Evolutionary conservation across 2,888 invertebrate species (phyloP), one percentile per base, ranked within the genome.

Genomic region (Pyralis farinalis): DNA sequence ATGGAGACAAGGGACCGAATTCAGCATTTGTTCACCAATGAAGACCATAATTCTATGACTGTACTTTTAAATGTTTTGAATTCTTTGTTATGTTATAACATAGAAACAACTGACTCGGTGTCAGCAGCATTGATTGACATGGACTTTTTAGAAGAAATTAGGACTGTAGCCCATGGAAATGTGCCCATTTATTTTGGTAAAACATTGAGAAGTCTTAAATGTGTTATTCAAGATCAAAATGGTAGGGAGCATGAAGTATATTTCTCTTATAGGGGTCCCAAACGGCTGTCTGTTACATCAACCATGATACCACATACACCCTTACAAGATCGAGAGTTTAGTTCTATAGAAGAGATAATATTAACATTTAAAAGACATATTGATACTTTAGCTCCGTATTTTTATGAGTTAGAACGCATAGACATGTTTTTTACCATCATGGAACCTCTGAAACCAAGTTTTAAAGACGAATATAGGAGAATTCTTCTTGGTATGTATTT

Each of bases 381-480:
- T 1, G 56, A 64, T 12, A 61, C 55, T 31, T 58, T 87, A 46
- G 39, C 55, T 12, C 48, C 54, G 25, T 88, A 84, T 55, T 80
- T 87, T 44, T 47, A 58, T 50, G 77, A 82, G 53, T 61, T 88
- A 37, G 82, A 84, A 37, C 53, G 51, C 28, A 76, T 87, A 42
- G 80, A 84, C 50, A 47, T 52, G 10, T 55, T 51, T 40, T 87
- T 82, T 54, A 66, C 63, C 8, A 60, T 88, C 1, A 68, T 80
- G 66, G 87, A 88, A 45, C 87, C 87, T 1, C 30, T 62, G 7
- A 59, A 69, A 34, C 71, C 72, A 37, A 63, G 79, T 29, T 82
- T 72, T 39, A 83, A 77, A 58, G 80, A 86, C 55, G 71, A 81
- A 38, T 86, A 68, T 46, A 72, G 87, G 51, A 77, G 70, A 65